A percentile compares a stretch with the other conserved stretches of the same genome.
phyloP scores from a whole-genome alignment of 2,797 vertebrate genomes.

The Molothrus ater region DNA sequence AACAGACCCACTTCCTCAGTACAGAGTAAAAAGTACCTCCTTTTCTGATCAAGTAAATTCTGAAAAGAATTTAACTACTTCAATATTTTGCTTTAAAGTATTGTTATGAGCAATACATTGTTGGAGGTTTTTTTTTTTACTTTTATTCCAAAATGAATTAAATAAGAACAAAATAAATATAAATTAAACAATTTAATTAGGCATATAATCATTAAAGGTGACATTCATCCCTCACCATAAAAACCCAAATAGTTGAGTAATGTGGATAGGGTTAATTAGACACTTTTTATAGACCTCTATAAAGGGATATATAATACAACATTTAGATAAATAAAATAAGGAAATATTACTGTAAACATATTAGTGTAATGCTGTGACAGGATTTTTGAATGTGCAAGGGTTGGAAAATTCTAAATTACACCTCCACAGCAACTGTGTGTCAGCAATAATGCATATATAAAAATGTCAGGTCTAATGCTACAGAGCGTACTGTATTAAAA shows the following conservation, averaged over 20 bases:
- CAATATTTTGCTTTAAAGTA: background rate
- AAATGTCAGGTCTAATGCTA: background rate
- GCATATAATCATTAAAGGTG: background rate
- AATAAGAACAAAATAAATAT: background rate
- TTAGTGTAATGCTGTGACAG: background rate
- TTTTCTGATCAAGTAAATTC: background rate
- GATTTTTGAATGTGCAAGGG: constrained; percentile 16
- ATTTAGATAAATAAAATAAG: background rate
- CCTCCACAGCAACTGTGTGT: background rate
- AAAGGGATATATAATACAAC: background rate
- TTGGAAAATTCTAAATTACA: constrained; percentile 29
- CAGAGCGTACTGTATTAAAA: background rate
- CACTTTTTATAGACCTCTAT: background rate
- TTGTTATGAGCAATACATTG: background rate
- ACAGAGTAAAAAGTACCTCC: background rate
- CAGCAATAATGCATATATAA: background rate
- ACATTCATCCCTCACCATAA: background rate
- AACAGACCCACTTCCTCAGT: background rate
- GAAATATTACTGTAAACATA: background rate
- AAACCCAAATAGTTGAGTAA: background rate
- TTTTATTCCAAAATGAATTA: background rate
- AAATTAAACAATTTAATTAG: constrained; percentile 11
- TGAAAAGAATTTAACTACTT: background rate
- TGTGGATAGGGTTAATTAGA: background rate
- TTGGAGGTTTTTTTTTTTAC: background rate